Conservation (phyloP, 2,113 vertebrate genomes). For the Phyllostomus discolor region DNA sequence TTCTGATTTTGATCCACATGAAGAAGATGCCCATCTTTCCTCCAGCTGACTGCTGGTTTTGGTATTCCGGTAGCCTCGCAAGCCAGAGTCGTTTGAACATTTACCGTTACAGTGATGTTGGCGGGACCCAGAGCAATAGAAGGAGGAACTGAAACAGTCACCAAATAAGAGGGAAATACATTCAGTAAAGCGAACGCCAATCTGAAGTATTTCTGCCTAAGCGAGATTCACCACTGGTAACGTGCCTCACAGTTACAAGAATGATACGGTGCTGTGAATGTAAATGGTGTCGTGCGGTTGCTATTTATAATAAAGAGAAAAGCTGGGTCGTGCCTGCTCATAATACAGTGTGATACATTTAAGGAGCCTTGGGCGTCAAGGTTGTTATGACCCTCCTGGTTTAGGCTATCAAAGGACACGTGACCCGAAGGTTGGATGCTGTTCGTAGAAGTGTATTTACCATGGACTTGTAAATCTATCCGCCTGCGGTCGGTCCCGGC, state of each 20-base stretch:
- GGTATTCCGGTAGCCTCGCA: conserved; percentile 94
- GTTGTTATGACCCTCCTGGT: not conserved
- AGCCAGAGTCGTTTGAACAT: conserved; percentile 91
- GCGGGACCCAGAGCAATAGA: conserved; percentile 82
- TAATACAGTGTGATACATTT: not conserved
- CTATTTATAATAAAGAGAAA: not conserved
- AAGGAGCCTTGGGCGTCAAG: not conserved
- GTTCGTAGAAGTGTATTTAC: conserved; percentile 74
- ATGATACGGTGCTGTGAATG: not conserved
- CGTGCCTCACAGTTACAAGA: not conserved
- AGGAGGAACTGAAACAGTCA: conserved; percentile 85
- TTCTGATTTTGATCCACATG: conserved; percentile 95
- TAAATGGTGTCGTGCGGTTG: not conserved
- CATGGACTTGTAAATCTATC: conserved; percentile 91
- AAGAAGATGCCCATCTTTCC: conserved; percentile 86
- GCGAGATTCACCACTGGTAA: not conserved
- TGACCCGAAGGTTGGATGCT: not conserved
- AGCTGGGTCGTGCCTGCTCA: not conserved
- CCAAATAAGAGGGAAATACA: not conserved
- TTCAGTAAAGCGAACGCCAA: not conserved
- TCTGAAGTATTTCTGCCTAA: not conserved
- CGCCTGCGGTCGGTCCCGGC: conserved; percentile 90
- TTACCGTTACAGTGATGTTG: conserved; percentile 91
- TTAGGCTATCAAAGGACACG: not conserved
- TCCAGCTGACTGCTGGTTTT: conserved; percentile 90